These are phyloP conservation scores for Nymphalis io DNA, from an alignment of 1,140 invertebrate species.

Conservation along the genomic window DNA sequence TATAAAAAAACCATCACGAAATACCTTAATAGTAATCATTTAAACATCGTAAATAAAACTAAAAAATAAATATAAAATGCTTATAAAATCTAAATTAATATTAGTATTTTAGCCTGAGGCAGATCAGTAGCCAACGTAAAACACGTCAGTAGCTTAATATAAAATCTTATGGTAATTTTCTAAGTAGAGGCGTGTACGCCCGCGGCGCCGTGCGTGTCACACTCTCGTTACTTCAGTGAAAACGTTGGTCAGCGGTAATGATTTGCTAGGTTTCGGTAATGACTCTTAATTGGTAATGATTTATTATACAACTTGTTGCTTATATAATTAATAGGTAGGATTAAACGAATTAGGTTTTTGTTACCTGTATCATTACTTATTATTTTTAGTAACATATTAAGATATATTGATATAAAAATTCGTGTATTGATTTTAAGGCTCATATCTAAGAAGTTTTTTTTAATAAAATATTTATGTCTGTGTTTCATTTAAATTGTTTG, in stretches of 20 bases:
- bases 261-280: slow-evolving; percentile 3
- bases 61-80: background rate
- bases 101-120: slow-evolving; percentile 17
- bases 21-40: no score
- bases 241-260: background rate
- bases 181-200: slow-evolving; percentile 36
- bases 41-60: background rate
- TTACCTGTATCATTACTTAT: no score
- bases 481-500: no score
- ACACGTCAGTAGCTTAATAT: slow-evolving; percentile 21
- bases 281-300: slow-evolving; percentile 1
- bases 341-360: background rate
- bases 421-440: no score
- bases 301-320: background rate
- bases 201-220: slow-evolving; percentile 16
- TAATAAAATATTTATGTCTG: no score
- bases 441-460: no score
- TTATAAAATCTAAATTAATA: slow-evolving; percentile 14
- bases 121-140: slow-evolving; percentile 15
- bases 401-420: no score
- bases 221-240: slow-evolving; percentile 13
- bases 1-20: no score
- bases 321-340: background rate
- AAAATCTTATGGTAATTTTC: slow-evolving; percentile 17
- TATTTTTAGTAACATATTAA: no score